These are phyloP conservation scores for Sciurus vulgaris DNA, from an alignment of 2,797 vertebrate species.

Conservation along the genomic window DNA sequence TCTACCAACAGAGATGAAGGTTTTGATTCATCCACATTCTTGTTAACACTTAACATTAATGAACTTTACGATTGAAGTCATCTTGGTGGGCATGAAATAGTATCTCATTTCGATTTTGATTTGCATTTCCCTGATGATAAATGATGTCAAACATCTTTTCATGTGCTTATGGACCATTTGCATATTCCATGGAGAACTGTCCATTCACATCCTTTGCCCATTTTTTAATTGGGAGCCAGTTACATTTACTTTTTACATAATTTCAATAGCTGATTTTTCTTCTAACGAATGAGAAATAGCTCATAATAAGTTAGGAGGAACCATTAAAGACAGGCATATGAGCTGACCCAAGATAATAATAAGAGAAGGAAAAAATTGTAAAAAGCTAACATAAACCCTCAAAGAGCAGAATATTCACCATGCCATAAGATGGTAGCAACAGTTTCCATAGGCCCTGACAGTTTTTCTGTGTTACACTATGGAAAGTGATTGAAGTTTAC, in stretches of 20 bases:
- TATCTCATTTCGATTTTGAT: not conserved
- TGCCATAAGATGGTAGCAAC: not conserved
- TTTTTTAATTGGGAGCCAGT: slow-evolving; percentile 28
- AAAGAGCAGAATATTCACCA: not conserved
- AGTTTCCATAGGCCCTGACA: not conserved
- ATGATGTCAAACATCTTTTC: not conserved
- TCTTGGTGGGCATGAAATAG: not conserved
- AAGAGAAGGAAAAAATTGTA: not conserved
- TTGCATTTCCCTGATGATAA: slow-evolving; percentile 24
- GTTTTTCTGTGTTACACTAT: not conserved
- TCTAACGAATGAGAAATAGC: slow-evolving; percentile 37
- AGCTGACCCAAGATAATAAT: not conserved
- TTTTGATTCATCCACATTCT: not conserved
- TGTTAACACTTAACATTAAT: not conserved
- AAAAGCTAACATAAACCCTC: not conserved
- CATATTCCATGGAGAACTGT: slow-evolving; percentile 41
- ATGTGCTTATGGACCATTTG: not conserved
- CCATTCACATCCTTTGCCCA: not conserved
- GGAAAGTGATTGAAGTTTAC: slow-evolving; percentile 1
- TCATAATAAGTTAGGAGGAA: not conserved
- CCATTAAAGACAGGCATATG: not conserved
- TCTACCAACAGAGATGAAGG: not conserved
- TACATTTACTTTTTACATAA: slow-evolving; percentile 36
- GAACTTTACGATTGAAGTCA: not conserved
- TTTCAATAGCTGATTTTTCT: slow-evolving; percentile 41